phyloP scores from a whole-genome alignment of 2,113 vertebrate genomes.

The Scomber japonicus region DNA sequence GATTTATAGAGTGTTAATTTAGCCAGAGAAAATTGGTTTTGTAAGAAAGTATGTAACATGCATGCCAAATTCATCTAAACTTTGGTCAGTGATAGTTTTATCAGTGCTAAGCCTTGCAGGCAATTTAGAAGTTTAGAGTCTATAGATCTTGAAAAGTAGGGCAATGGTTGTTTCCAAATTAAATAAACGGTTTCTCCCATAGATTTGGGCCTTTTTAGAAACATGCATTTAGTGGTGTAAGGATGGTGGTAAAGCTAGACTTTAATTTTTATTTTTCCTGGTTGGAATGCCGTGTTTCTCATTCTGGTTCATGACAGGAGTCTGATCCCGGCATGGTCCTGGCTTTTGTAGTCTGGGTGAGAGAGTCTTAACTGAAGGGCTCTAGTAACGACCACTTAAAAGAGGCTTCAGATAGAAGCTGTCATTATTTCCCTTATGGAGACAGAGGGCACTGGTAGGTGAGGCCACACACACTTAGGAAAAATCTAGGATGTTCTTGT shows the following conservation, averaged over 20 bases:
- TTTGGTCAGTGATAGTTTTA: conserved; percentile 33
- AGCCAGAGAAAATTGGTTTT: conserved; percentile 25
- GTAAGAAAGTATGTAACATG: conserved; percentile 33
- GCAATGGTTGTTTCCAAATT: conserved; percentile 72
- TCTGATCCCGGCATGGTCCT: conserved; percentile 58
- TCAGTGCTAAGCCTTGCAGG: conserved; percentile 28
- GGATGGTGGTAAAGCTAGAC: conserved; percentile 75
- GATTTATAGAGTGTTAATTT: conserved; percentile 45
- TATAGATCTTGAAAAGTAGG: conserved; percentile 63
- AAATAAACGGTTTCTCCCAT: conserved; percentile 73
- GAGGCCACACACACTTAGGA: conserved; percentile 65
- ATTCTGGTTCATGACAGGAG: conserved; percentile 64
- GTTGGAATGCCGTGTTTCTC: conserved; percentile 64
- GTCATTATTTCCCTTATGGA: conserved; percentile 72
- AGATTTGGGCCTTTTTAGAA: conserved; percentile 73
- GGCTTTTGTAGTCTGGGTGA: conserved; percentile 68
- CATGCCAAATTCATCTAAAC: conserved; percentile 37
- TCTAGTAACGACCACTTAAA: conserved; percentile 68
- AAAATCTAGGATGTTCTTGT: conserved; percentile 1
- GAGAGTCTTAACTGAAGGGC: conserved; percentile 58
- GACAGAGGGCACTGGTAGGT: conserved; percentile 55
- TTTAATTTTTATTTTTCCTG: conserved; percentile 78
- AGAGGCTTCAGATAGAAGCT: conserved; percentile 72
- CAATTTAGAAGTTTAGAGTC: conserved; percentile 36
- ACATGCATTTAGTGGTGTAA: conserved; percentile 82